Evolutionary conservation across 2,888 invertebrate species (phyloP).

Genomic region (Acleris literana): DNA sequence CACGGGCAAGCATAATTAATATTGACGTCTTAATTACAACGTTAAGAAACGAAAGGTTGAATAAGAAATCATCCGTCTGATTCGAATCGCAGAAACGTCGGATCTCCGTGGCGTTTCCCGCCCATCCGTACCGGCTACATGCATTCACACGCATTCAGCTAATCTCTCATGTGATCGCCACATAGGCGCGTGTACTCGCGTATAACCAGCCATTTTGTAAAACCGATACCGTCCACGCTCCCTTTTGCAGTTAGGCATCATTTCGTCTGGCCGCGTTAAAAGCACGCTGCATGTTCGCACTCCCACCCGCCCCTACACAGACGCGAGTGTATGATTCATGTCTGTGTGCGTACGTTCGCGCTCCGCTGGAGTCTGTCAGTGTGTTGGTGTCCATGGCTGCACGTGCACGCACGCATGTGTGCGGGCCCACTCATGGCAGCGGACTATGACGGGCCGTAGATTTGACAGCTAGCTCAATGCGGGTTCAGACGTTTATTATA

Average conservation of each 20-base stretch:
- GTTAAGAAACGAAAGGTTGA: slow-evolving; percentile 42
- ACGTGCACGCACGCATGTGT: slow-evolving; percentile 72
- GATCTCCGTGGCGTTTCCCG: slow-evolving; percentile 70
- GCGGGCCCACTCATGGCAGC: slow-evolving; percentile 81
- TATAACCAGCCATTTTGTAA: slow-evolving; percentile 77
- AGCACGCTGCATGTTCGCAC: slow-evolving; percentile 83
- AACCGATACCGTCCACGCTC: slow-evolving; percentile 71
- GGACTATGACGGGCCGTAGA: slow-evolving; percentile 84
- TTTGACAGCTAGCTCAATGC: slow-evolving; percentile 85
- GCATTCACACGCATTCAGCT: slow-evolving; percentile 81
- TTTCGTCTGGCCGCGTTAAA: slow-evolving; percentile 81
- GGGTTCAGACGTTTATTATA: slow-evolving; percentile 83
- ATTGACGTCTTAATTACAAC: slow-evolving; percentile 27
- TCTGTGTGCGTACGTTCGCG: slow-evolving; percentile 71
- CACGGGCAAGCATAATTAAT: neutral
- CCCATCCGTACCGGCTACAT: slow-evolving; percentile 73
- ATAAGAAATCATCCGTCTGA: slow-evolving; percentile 55
- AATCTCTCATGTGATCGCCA: slow-evolving; percentile 80
- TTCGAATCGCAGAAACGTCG: slow-evolving; percentile 57
- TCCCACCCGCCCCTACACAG: slow-evolving; percentile 79
- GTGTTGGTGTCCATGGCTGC: slow-evolving; percentile 75
- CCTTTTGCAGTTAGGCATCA: slow-evolving; percentile 77
- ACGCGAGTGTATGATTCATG: slow-evolving; percentile 75
- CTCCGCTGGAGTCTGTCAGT: slow-evolving; percentile 77
- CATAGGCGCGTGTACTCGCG: slow-evolving; percentile 67